phyloP scores from a whole-genome alignment of 1,140 invertebrate species.

The Drosophila tsacasi region DNA sequence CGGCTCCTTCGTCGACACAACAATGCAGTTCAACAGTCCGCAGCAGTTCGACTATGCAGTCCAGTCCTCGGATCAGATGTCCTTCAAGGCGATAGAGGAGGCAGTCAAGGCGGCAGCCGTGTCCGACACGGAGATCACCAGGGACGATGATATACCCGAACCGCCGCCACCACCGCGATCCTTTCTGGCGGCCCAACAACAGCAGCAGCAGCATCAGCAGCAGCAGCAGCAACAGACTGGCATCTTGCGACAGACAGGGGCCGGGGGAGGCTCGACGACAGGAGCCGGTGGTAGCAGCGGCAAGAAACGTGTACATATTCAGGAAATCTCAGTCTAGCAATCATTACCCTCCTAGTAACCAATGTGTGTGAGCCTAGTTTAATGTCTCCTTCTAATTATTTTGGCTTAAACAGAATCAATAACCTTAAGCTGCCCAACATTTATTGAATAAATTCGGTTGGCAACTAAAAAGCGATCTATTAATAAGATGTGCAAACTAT shows the following conservation, averaged over 20 bases:
- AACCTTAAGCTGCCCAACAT: conserved; percentile 1
- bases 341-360: conserved; percentile 29
- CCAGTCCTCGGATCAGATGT: conserved; percentile 86
- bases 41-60: conserved; percentile 81
- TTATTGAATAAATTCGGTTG: conserved; percentile 7
- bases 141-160: conserved; percentile 88
- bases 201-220: conserved; percentile 65
- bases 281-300: conserved; percentile 87
- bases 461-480: background rate
- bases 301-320: conserved; percentile 94
- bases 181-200: conserved; percentile 72
- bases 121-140: conserved; percentile 74
- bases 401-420: background rate
- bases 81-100: conserved; percentile 86
- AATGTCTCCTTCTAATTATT: conserved; percentile 11
- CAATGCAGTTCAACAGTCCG: conserved; percentile 47
- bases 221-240: conserved; percentile 86
- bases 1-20: conserved; percentile 67
- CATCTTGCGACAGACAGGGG: conserved; percentile 87
- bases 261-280: conserved; percentile 86
- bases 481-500: background rate
- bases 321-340: conserved; percentile 93
- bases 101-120: conserved; percentile 84
- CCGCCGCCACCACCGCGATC: conserved; percentile 89
- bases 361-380: conserved; percentile 24